Base-by-base conservation (phyloP, 2,113 vertebrate species). In the Neomonachus schauinslandi region DNA sequence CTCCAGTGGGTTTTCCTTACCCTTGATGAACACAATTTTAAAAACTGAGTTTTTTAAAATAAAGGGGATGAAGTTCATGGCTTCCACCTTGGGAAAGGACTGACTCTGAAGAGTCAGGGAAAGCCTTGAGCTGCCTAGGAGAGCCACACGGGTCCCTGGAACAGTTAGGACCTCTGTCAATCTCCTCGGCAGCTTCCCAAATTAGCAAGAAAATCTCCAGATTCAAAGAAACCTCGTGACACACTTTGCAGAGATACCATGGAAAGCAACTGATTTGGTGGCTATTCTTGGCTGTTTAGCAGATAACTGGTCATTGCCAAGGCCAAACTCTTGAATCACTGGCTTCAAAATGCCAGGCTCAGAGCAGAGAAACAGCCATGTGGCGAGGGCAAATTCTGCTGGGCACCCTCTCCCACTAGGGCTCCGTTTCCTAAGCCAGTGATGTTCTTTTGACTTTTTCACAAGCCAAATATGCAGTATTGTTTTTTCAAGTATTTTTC, bases 181-280 rank as follows among this genome's bases (percentile, higher is more conserved):
- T n/a, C 77, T 85, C 53, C 39, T 97, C 2, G 1, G 19, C 51
- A 53, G 77, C 42, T 90, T 95, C 79, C 80, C 71, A 92, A 97
- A 76, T 96, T 86, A 97, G 86, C 96, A 97, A 85, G 80, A 92
- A 89, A 96, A 92, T 79, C 88, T 98, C 89, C 94, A 65, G n/a
- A 67, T 95, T 95, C n/a, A 95, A 96, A 98, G 42, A 89, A 93
- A 74, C 36, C 85, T 88, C 67, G 0, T 97, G 69, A 93, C 80
- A 94, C n/a, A 80, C 85, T 97, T 83, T 93, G 91, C 15, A 88
- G 86, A 94, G 46, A 98, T 87, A 82, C 1, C 49, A 13, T 2
- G 86, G 94, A 97, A 97, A 77, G 89, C 93, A 96, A 33, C 92
- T 49, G 49, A 5, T 61, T 82, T 31, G 21, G 36, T 83, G 88